These are phyloP conservation scores for Drosophila peninsularis DNA, from an alignment of 2,888 invertebrate genomes.

Conservation along the genomic window DNA sequence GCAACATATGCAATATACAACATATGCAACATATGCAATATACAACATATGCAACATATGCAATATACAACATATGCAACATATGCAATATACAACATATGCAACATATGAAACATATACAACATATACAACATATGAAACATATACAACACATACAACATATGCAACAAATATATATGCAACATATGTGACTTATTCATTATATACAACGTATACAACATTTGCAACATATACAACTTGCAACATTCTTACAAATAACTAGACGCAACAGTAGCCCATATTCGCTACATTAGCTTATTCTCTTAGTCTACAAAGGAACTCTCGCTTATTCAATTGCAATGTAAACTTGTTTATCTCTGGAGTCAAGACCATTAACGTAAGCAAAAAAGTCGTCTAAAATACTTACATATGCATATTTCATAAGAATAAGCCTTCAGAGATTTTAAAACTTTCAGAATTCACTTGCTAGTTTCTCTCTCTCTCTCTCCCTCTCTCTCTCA, in stretches of 20 bases:
- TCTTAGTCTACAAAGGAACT: neutral
- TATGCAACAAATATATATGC: neutral
- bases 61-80: neutral
- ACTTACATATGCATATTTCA: slow-evolving; percentile 51
- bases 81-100: neutral
- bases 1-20: neutral
- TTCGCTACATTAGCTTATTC: neutral
- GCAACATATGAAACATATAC: neutral
- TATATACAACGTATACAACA: neutral
- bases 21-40: neutral
- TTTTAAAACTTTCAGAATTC: slow-evolving; percentile 44
- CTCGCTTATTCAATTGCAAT: slow-evolving; percentile 36
- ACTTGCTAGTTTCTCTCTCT: slow-evolving; percentile 9
- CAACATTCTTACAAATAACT: neutral
- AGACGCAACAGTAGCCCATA: neutral
- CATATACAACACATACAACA: neutral
- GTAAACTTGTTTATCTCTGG: slow-evolving; percentile 25
- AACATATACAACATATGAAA: neutral
- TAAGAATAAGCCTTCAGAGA: slow-evolving; percentile 26
- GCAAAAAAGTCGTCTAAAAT: slow-evolving; percentile 12
- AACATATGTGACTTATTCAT: neutral
- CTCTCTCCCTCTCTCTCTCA: neutral
- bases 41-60: too few species aligned
- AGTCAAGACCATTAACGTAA: slow-evolving; percentile 41
- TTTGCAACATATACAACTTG: neutral